Conservation (phyloP, 2,113 vertebrate species). For the Bubo scandiacus region DNA sequence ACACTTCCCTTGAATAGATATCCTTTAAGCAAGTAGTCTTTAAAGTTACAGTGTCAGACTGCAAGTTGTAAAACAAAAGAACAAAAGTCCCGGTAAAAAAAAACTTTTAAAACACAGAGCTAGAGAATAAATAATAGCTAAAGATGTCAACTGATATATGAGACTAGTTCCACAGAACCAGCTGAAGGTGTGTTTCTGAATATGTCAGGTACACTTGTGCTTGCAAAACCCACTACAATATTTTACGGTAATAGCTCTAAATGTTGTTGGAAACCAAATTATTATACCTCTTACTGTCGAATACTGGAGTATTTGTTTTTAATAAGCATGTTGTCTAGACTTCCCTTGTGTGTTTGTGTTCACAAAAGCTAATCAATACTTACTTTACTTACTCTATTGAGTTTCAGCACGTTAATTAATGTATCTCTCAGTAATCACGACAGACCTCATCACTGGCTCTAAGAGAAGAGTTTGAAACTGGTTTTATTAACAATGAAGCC, state of each 20-base stretch:
- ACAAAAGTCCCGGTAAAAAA: neutral
- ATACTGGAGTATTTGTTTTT: constrained; percentile 1
- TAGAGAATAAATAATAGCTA: neutral
- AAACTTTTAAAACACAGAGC: neutral
- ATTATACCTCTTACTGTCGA: neutral
- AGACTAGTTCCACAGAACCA: neutral
- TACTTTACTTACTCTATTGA: neutral
- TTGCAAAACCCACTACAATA: neutral
- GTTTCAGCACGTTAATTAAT: constrained; percentile 2
- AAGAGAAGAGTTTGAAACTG: neutral
- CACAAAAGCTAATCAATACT: neutral
- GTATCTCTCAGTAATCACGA: neutral
- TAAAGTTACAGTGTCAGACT: neutral
- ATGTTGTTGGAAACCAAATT: neutral
- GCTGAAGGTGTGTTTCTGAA: neutral
- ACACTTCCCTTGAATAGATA: neutral
- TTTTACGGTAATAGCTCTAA: neutral
- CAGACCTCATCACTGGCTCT: neutral
- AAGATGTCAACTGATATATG: neutral
- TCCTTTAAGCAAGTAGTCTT: neutral
- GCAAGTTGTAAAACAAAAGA: neutral
- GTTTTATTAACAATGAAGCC: neutral
- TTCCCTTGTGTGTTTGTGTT: neutral
- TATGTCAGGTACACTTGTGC: neutral
- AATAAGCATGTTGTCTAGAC: neutral